Conservation (phyloP, 23 tunicate species). For the Oikopleura dioica region DNA sequence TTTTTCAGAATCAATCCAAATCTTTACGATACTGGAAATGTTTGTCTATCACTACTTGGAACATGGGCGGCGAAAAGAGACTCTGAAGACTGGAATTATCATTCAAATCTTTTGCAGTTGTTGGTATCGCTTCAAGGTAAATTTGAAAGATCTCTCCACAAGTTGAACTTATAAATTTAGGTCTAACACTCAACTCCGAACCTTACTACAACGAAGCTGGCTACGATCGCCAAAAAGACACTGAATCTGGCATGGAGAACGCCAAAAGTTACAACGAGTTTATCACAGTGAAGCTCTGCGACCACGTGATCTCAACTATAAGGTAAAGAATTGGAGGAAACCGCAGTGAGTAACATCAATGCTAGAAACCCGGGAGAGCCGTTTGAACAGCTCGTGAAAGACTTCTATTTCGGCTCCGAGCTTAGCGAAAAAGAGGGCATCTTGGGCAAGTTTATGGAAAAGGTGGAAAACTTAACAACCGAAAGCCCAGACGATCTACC, state of each 20-base stretch:
- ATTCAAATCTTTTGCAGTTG: neutral
- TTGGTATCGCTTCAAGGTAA: neutral
- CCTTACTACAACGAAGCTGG: neutral
- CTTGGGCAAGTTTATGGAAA: too few relatives aligned
- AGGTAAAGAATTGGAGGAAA: too few relatives aligned
- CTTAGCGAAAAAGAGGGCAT: too few relatives aligned
- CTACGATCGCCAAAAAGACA: neutral
- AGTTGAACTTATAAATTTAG: too few relatives aligned
- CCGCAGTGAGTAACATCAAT: too few relatives aligned
- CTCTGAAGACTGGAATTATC: neutral
- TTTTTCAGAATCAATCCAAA: neutral
- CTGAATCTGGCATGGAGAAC: neutral
- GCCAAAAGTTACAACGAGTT: neutral
- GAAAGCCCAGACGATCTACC: too few relatives aligned
- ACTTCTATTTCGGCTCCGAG: too few relatives aligned
- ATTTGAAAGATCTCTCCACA: neutral
- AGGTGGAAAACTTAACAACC: too few relatives aligned
- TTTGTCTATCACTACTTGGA: neutral
- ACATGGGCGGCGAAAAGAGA: neutral
- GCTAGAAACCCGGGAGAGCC: too few relatives aligned
- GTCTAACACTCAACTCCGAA: neutral
- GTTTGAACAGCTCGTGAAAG: too few relatives aligned
- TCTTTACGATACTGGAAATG: neutral
- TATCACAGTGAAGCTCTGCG: neutral
- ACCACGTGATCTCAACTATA: neutral